These are phyloP conservation scores for Entomyzon cyanotis DNA, from an alignment of 2,113 vertebrate genomes.

Conservation along the genomic window DNA sequence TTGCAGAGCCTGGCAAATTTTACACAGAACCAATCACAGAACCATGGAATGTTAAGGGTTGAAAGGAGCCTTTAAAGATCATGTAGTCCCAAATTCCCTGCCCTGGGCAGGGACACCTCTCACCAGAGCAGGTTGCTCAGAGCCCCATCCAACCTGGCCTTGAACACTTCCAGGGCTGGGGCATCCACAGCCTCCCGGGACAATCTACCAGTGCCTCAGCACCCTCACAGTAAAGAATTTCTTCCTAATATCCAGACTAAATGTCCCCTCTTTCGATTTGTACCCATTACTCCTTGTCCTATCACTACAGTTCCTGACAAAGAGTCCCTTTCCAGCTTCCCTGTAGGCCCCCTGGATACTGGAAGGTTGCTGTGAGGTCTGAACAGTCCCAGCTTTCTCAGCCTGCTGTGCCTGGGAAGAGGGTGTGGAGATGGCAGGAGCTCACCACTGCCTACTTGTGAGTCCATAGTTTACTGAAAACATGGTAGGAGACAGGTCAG, in stretches of 20 bases:
- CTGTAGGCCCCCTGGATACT: background rate
- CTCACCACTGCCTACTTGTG: background rate
- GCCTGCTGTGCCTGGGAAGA: background rate
- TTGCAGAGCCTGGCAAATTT: background rate
- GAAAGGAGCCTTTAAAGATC: background rate
- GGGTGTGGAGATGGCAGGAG: background rate
- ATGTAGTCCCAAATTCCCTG: background rate
- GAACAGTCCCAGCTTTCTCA: background rate
- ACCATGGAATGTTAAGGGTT: background rate
- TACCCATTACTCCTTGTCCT: background rate
- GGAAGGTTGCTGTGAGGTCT: background rate
- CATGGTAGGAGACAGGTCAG: background rate
- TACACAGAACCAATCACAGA: background rate
- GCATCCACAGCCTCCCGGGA: background rate
- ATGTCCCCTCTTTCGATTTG: background rate
- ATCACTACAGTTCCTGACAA: background rate
- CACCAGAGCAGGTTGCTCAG: background rate
- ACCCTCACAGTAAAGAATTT: background rate
- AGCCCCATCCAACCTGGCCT: background rate
- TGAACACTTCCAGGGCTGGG: background rate
- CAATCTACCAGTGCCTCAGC: background rate
- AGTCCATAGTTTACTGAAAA: background rate
- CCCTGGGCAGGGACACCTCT: background rate
- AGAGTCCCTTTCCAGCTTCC: background rate
- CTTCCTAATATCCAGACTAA: background rate